phyloP scores from a whole-genome alignment of 2,888 invertebrate genomes.

The Drosophila pegasa region DNA sequence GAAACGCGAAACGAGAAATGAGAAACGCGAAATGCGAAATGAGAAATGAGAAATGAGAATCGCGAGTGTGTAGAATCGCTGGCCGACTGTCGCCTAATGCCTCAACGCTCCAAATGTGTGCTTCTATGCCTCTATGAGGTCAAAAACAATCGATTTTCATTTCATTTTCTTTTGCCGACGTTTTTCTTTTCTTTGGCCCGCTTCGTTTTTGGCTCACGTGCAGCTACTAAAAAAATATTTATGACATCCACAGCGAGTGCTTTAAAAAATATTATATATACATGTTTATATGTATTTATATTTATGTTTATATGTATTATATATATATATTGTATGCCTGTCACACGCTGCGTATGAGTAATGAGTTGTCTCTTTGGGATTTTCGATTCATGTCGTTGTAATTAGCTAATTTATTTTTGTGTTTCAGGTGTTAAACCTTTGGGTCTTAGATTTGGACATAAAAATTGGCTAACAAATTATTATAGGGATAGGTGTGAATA shows the following conservation, averaged over 20 bases:
- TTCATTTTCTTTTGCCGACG: conserved; percentile 52
- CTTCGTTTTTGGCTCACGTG: conserved; percentile 65
- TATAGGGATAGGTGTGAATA: not conserved
- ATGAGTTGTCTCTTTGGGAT: conserved; percentile 18
- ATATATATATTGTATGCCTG: conserved; percentile 11
- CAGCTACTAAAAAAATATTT: conserved; percentile 37
- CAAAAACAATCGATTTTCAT: conserved; percentile 82
- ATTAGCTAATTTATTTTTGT: conserved; percentile 32
- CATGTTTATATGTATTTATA: not conserved
- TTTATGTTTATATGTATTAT: not conserved
- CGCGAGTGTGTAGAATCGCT: conserved; percentile 35
- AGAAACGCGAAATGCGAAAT: conserved; percentile 28
- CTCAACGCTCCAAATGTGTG: conserved; percentile 61
- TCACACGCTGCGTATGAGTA: conserved; percentile 42
- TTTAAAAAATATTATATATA: conserved; percentile 27
- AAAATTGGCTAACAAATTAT: not conserved
- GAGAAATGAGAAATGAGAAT: conserved; percentile 24
- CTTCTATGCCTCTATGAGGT: conserved; percentile 75
- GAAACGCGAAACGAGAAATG: conserved; percentile 16
- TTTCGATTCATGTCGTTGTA: conserved; percentile 34
- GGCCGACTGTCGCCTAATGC: conserved; percentile 60
- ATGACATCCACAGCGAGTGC: conserved; percentile 25
- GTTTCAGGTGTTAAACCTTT: conserved; percentile 2
- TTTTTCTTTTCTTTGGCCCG: conserved; percentile 48
- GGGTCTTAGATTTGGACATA: not conserved